Evolutionary conservation across 2,888 invertebrate species (phyloP), one percentile per base, ranked within the genome.

Genomic region (Leptogaster cylindrica): DNA sequence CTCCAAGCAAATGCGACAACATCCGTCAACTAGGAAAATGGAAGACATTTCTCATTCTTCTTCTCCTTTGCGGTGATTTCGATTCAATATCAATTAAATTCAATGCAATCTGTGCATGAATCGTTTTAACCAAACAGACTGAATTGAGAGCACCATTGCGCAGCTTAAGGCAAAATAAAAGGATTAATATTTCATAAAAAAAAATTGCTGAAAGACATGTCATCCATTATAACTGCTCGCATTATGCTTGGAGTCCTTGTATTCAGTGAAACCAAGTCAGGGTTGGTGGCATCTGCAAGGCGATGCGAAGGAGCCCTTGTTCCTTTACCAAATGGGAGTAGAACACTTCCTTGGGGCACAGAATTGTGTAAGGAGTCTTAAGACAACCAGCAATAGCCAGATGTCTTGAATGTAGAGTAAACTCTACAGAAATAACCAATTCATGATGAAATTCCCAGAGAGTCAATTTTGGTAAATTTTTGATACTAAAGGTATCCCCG

Each of bases 321-420:
- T 41, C 27, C 27, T 10, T n/a, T 5, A 61, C 16, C 44, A 25
- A 65, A 51, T 36, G 41, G 28, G 52, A 65, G 51, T 65, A 39
- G 65, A 65, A 52, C 65, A 65, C 16, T 41, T 39, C 65, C 52
- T 51, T 18, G 31, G 65, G 65, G 23, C n/a, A 14, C 31, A 20
- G 52, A 52, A 65, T 65, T 36, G 36, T 65, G 39, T 41, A 61
- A 61, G 61, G 18, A 44, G 61, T 27, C 31, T 36, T 58, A 58
- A 58, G 58, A 58, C 12, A 28, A 20, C 10, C 44, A 61, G 61
- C 61, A 44, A 61, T 61, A 44, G 28, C 12, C n/a, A n/a, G n/a
- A n/a, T n/a, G n/a, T n/a, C 27, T 61, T 61, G 27, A 44, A 44
- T 41, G 61, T 44, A 41, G 39, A 14, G 27, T n/a, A 44, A 61